Evolutionary conservation across 2,113 vertebrate species (phyloP).

Genomic region (Centropus unirufus): DNA sequence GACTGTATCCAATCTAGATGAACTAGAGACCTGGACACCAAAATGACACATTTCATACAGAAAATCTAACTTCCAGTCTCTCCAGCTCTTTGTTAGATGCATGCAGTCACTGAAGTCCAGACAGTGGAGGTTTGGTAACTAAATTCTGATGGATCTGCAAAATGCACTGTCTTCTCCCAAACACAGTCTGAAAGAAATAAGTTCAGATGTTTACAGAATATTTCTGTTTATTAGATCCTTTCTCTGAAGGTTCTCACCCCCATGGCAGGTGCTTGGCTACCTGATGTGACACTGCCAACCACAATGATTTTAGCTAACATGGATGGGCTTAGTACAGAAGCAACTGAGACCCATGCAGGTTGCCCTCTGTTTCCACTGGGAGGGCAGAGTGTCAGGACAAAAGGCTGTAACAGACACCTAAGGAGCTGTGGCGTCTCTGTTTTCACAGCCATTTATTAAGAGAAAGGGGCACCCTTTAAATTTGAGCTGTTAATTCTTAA

Average conservation of each 20-base stretch:
- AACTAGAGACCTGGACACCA: neutral
- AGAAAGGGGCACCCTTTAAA: neutral
- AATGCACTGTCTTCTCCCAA: neutral
- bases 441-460: neutral
- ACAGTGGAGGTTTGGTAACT: neutral
- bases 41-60: neutral
- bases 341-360: accelerated
- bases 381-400: neutral
- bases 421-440: neutral
- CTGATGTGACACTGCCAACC: neutral
- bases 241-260: neutral
- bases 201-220: neutral
- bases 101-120: neutral
- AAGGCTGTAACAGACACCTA: neutral
- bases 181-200: neutral
- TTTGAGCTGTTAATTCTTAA: neutral
- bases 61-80: neutral
- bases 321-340: neutral
- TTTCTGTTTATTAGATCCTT: neutral
- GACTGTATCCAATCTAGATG: neutral
- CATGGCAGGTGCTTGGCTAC: neutral
- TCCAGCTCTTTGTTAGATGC: neutral
- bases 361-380: neutral
- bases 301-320: neutral
- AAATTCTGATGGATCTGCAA: neutral